phyloP scores from a whole-genome alignment of 2,113 vertebrate genomes.

The Podilymbus podiceps region DNA sequence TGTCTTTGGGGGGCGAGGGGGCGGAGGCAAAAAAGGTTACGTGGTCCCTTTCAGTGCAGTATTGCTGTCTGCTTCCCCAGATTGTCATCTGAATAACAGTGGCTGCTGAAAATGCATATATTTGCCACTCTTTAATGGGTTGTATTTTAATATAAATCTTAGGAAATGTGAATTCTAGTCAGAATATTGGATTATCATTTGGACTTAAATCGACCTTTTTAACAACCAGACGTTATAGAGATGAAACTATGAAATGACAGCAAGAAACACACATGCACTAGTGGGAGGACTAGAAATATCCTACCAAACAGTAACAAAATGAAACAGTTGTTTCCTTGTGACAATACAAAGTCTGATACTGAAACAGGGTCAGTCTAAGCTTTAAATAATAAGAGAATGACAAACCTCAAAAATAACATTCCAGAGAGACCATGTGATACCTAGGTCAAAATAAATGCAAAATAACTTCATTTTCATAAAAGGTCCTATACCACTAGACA shows the following conservation, averaged over 20 bases:
- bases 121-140: not conserved
- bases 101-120: not conserved
- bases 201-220: not conserved
- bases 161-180: not conserved
- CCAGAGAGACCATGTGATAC: not conserved
- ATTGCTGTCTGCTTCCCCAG: not conserved
- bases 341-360: not conserved
- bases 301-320: not conserved
- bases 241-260: not conserved
- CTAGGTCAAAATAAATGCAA: not conserved
- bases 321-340: not conserved
- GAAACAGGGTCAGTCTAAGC: not conserved
- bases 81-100: not conserved
- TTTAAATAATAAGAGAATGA: not conserved
- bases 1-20: not conserved
- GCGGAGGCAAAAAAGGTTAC: not conserved
- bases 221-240: not conserved
- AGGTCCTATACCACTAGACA: not conserved
- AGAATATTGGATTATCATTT: not conserved
- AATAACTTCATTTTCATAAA: not conserved
- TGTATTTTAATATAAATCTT: not conserved
- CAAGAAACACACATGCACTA: not conserved
- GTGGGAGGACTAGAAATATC: not conserved
- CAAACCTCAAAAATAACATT: not conserved
- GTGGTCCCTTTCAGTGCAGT: not conserved